phyloP scores from a whole-genome alignment of 2,113 vertebrate species.

The Fulmarus glacialis region DNA sequence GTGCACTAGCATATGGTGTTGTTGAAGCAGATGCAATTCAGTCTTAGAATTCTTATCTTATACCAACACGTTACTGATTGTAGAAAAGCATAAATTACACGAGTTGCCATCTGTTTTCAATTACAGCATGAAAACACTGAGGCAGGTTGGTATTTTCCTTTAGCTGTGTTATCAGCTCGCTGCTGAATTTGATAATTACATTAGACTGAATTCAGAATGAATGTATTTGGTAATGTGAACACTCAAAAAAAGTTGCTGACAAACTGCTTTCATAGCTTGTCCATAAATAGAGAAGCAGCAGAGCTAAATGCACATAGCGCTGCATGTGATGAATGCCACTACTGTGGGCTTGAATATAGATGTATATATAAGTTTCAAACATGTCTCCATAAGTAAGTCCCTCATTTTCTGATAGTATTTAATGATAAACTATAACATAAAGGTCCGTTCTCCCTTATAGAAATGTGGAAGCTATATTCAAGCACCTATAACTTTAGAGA shows the following conservation, averaged over 20 bases:
- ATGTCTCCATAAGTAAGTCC: background rate
- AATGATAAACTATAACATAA: background rate
- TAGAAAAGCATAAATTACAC: conserved; percentile 33
- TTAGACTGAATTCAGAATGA: conserved; percentile 15
- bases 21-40: conserved; percentile 52
- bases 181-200: background rate
- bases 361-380: background rate
- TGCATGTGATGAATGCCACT: background rate
- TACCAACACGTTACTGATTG: conserved; percentile 5
- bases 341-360: background rate
- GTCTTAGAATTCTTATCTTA: conserved; percentile 40
- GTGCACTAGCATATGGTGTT: conserved; percentile 40
- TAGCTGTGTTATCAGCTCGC: background rate
- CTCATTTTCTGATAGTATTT: background rate
- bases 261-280: conserved; percentile 41
- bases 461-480: background rate
- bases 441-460: background rate
- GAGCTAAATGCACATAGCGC: background rate
- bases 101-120: conserved; percentile 46
- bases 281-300: conserved; percentile 42
- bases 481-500: background rate
- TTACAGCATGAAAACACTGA: conserved; percentile 52
- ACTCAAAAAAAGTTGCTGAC: conserved; percentile 42
- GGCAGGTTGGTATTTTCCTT: conserved; percentile 49
- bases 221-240: conserved; percentile 27